A percentile compares a stretch with the other conserved stretches of the same genome.
phyloP scores from a whole-genome alignment of 2,888 invertebrate genomes.

The Ernsta delagoae region DNA sequence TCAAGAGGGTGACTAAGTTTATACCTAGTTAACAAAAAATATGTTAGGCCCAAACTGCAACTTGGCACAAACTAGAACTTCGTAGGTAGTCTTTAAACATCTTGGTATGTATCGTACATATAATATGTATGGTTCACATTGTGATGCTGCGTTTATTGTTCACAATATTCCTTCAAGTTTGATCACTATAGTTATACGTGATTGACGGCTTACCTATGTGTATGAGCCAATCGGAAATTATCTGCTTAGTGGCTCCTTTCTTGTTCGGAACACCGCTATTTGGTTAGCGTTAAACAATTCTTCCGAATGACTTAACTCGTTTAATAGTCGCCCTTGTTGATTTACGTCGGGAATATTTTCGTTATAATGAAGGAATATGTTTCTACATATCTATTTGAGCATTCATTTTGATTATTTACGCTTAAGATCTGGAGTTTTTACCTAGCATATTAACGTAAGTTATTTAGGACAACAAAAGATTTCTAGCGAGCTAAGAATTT shows the following conservation, averaged over 20 bases:
- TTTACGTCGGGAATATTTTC: slow-evolving; percentile 60
- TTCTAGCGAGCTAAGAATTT: too few species aligned
- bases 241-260: slow-evolving; percentile 80
- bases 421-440: slow-evolving; percentile 50
- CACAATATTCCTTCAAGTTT: slow-evolving; percentile 23
- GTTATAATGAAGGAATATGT: slow-evolving; percentile 51
- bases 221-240: slow-evolving; percentile 72
- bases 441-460: too few species aligned
- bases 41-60: too few species aligned
- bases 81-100: too few species aligned
- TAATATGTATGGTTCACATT: too few species aligned
- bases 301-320: slow-evolving; percentile 75
- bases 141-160: slow-evolving; percentile 38
- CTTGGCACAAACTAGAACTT: too few species aligned
- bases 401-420: slow-evolving; percentile 76
- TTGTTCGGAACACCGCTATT: slow-evolving; percentile 73
- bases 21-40: too few species aligned
- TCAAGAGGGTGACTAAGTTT: too few species aligned
- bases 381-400: slow-evolving; percentile 65
- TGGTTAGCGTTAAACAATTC: slow-evolving; percentile 83
- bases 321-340: slow-evolving; percentile 71
- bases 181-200: slow-evolving; percentile 51
- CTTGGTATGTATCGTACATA: too few species aligned
- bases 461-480: too few species aligned
- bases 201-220: slow-evolving; percentile 76